Base-by-base conservation (phyloP, 2,888 invertebrate species). In the Alsophila aescularia region DNA sequence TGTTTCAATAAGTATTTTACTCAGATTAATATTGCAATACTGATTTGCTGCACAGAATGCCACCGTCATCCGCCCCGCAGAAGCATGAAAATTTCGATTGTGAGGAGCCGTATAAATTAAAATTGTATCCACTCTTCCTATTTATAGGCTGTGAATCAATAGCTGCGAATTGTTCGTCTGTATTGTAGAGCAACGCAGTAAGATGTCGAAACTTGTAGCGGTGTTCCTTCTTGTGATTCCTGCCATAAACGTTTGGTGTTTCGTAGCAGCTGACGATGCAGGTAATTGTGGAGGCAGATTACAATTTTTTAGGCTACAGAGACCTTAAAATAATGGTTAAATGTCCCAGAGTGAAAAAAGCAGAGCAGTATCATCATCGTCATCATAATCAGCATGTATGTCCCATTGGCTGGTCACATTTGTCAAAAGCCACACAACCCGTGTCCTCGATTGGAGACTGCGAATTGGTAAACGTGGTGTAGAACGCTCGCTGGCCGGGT, bases 11-110 rank as follows among this genome's bases (percentile, higher is more conserved):
- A 12, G 9, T 34, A 16, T 21, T 36, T 34, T 12, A 9, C 12
- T 32, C 21, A 15, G 31, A 31, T 32, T 37, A 2, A 2, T 34
- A 16, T 34, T 40, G 49, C 7, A 55, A 48, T 49, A 58, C 41
- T 41, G 21, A 53, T 53, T 52, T 45, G 41, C 69, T 66, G 50
- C 51, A 60, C 55, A 50, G 65, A 69, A 67, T 70, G 53, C 52
- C 58, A 71, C 68, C 58, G 73, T 44, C 77, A 54, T 43, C 29
- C 48, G 67, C 67, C 62, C 67, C 62, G 47, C 43, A 60, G 54
- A 68, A 75, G 81, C 85, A 52, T 74, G 58, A 18, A 51, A 40
- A 63, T 58, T 62, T 49, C 42, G 32, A 44, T 62, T 58, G 52
- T 57, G 35, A 45, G 16, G 44, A 39, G 12, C 10, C 29, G 29